These are phyloP conservation scores for Lucinisca nassula DNA, from an alignment of 2,888 invertebrate species.

Conservation along the genomic window DNA sequence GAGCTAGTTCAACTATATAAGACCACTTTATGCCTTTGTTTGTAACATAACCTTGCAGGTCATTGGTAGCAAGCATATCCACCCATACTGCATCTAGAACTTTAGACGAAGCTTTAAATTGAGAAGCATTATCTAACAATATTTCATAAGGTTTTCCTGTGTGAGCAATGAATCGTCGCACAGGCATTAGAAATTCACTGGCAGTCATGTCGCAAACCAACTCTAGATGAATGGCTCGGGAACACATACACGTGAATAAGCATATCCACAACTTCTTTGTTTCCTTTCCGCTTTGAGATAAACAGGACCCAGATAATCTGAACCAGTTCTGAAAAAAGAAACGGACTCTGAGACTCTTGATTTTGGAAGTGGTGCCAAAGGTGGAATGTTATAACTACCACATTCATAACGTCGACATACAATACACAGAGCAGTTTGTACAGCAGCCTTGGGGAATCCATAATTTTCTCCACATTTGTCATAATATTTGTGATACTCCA, in stretches of 20 bases:
- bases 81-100: no score
- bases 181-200: neutral
- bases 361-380: neutral
- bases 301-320: neutral
- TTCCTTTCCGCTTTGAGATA: neutral
- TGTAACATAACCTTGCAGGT: slow-evolving; percentile 8
- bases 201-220: neutral
- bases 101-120: slow-evolving; percentile 30
- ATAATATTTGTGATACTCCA: neutral
- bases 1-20: slow-evolving; percentile 9
- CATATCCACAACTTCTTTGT: slow-evolving; percentile 2
- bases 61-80: neutral
- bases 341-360: neutral
- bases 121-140: slow-evolving; percentile 33
- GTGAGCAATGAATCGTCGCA: slow-evolving; percentile 24
- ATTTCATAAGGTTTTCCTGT: slow-evolving; percentile 2
- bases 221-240: neutral
- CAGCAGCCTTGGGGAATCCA: neutral
- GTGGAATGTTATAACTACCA: neutral
- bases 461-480: neutral
- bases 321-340: neutral
- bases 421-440: neutral
- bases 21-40: neutral
- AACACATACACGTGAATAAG: neutral
- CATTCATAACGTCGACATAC: neutral